phyloP scores from a whole-genome alignment of 2,797 vertebrate species.

The Pangasius mekongensis region DNA sequence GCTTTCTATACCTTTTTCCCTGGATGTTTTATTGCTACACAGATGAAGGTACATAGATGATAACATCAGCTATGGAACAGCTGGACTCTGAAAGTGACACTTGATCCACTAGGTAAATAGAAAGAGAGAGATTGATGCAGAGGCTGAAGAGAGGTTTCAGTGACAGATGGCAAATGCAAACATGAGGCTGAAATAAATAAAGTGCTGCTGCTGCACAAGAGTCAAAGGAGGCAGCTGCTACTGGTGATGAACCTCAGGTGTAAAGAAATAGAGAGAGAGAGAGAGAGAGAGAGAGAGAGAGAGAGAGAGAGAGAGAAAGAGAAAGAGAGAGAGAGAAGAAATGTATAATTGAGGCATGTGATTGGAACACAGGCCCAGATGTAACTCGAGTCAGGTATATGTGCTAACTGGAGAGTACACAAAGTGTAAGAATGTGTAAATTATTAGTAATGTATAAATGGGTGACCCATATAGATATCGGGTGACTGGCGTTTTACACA shows the following conservation, averaged over 20 bases:
- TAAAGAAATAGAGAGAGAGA: constrained; percentile 22
- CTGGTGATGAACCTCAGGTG: constrained; percentile 10
- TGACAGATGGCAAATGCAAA: constrained; percentile 46
- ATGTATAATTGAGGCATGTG: not conserved
- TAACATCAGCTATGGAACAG: constrained; percentile 37
- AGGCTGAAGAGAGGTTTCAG: constrained; percentile 43
- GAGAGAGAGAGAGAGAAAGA: constrained; percentile 13
- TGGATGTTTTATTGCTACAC: constrained; percentile 17
- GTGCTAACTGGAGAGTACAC: not conserved
- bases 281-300: too few species aligned
- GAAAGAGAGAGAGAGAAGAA: constrained; percentile 11
- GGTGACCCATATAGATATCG: not conserved
- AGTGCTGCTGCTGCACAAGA: constrained; percentile 20
- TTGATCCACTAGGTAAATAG: constrained; percentile 46
- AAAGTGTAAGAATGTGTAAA: not conserved
- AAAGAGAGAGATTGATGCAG: constrained; percentile 52
- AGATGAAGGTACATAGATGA: not conserved
- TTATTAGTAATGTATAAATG: not conserved
- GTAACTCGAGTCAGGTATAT: not conserved
- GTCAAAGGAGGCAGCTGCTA: constrained; percentile 33
- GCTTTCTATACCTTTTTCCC: constrained; percentile 8
- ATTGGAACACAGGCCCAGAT: not conserved
- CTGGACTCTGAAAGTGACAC: constrained; percentile 46
- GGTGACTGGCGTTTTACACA: not conserved
- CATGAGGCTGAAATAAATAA: constrained; percentile 37